Evolutionary conservation across 1,140 invertebrate species (phyloP), one percentile per base, ranked within the genome.

Genomic region (Lepidurus couesii): DNA sequence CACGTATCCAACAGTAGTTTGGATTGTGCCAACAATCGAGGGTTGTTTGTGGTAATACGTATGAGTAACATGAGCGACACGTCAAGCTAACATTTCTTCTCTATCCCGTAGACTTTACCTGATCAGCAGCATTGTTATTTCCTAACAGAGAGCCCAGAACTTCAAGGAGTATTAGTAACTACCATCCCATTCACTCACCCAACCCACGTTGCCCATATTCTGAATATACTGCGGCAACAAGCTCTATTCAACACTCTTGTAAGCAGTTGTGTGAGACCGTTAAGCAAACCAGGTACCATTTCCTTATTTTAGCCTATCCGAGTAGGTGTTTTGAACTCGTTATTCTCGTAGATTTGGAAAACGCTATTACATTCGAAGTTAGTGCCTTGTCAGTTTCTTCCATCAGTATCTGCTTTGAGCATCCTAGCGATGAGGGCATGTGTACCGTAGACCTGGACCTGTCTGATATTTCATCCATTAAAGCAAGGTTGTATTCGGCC

Each of bases 41-140:
- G 91, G 80, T 85, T 93, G 7, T 93, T 91, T 87, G 92, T 94
- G 83, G 92, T 93, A 86, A 87, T 90, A 89, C 42, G 77, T 45
- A 16, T 44, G 4, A 4, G 3, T 34, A 34, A 3, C 8, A 9
- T 65, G 16, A 7, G n/a, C 16, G 53, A 65, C 8, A n/a, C 16
- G 8, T 65, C 16, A 65, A 65, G 16, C 21, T 65, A n/a, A n/a
- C 6, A 16, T 3, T 21, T 65, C 7, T 77, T 77, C 44, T 26
- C 44, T 42, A 79, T 75, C 80, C 90, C 88, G 78, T 86, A 96
- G 90, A 92, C 91, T 75, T 86, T 98, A 42, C 94, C 95, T 0
- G 95, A 97, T 83, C 95, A 98, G 83, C 91, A 91, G 45, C 96
- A 98, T 84, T 95, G 94, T 83, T 98, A 97, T 84, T 95, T 95